Conservation (phyloP, 35 echinoderm and acorn worm genomes). For the Nesometra sesokonis region DNA sequence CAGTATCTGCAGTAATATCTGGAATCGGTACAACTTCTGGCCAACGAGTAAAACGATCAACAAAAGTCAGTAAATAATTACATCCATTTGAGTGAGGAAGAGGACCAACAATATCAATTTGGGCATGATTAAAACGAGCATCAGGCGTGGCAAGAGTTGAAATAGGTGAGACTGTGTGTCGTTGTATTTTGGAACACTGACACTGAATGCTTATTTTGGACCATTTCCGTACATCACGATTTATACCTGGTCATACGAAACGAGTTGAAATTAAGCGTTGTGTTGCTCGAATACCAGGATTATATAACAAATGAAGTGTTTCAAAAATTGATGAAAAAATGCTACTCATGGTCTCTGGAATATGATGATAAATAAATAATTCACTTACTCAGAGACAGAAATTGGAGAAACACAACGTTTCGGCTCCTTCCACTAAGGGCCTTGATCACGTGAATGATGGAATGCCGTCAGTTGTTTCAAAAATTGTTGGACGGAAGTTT, state of each 20-base stretch:
- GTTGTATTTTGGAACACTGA: constrained; percentile 42
- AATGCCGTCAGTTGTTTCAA: no score
- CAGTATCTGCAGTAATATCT: constrained; percentile 25
- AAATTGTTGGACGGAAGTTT: background rate
- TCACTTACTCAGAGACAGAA: no score
- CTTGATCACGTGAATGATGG: no score
- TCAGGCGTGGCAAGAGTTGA: constrained; percentile 45
- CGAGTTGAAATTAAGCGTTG: constrained; percentile 26
- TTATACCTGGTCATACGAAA: constrained; percentile 56
- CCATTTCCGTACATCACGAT: constrained; percentile 46
- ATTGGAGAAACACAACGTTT: no score
- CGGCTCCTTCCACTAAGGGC: no score
- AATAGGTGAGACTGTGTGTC: constrained; percentile 36
- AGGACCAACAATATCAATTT: constrained; percentile 46
- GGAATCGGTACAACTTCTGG: constrained; percentile 52
- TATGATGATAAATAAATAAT: no score
- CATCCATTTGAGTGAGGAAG: constrained; percentile 39
- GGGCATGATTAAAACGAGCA: constrained; percentile 43
- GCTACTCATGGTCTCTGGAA: no score
- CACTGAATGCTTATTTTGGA: constrained; percentile 46
- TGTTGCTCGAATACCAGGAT: constrained; percentile 17
- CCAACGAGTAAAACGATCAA: constrained; percentile 58
- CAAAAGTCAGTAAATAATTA: constrained; percentile 42
- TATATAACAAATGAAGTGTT: background rate
- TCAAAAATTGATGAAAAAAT: no score